phyloP scores from a whole-genome alignment of 2,888 invertebrate species.

The Drosophila borealis region DNA sequence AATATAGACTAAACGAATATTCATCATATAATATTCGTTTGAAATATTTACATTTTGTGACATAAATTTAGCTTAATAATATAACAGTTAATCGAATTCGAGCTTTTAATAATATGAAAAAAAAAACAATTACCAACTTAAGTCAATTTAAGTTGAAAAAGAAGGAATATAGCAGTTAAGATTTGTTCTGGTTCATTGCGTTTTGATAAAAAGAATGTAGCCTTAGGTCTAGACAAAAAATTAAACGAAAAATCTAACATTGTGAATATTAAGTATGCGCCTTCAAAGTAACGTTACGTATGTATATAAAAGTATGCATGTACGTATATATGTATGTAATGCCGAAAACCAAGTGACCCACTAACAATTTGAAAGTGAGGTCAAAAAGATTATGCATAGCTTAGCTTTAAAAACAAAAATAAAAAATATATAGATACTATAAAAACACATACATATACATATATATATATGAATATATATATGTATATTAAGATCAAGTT shows the following conservation, averaged over 20 bases:
- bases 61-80: constrained; percentile 62
- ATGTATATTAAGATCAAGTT: constrained; percentile 29
- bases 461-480: no score
- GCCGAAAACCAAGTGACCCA: constrained; percentile 39
- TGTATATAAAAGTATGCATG: constrained; percentile 40
- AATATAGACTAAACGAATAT: constrained; percentile 20
- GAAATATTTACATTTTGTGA: constrained; percentile 37
- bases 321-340: constrained; percentile 58
- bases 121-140: constrained; percentile 24
- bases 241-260: constrained; percentile 53
- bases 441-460: no score
- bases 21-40: constrained; percentile 29
- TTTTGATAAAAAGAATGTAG: constrained; percentile 58
- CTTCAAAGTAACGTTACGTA: constrained; percentile 76
- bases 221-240: constrained; percentile 58
- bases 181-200: constrained; percentile 48
- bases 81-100: constrained; percentile 75
- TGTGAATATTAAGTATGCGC: constrained; percentile 84
- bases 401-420: constrained; percentile 43
- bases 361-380: constrained; percentile 11
- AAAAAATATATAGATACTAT: constrained; percentile 14
- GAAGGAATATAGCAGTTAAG: constrained; percentile 30
- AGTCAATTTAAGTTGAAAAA: constrained; percentile 35
- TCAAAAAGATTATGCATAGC: constrained; percentile 43
- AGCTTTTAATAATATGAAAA: constrained; percentile 80